Evolutionary conservation across 2,113 vertebrate species (phyloP).

Genomic region (Brachionichthys hirsutus): DNA sequence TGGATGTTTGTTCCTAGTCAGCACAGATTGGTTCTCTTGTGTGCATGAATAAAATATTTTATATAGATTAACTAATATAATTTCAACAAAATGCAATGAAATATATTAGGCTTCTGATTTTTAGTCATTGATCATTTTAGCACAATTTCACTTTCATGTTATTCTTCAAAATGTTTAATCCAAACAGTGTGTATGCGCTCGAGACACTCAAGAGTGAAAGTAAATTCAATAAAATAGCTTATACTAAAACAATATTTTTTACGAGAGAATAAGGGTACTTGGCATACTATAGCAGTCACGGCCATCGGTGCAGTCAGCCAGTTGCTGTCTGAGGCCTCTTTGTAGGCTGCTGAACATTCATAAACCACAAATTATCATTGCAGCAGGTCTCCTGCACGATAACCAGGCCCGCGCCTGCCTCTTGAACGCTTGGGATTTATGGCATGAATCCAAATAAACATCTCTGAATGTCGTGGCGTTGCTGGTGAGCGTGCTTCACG

Average conservation of each 20-base stretch:
- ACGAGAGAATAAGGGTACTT: constrained; percentile 42
- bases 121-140: too few relatives aligned
- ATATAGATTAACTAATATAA: too few relatives aligned
- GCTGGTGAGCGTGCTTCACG: constrained; percentile 58
- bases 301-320: constrained; percentile 76
- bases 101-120: too few relatives aligned
- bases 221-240: constrained; percentile 63
- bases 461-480: constrained; percentile 57
- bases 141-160: too few relatives aligned
- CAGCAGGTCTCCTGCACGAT: constrained; percentile 77
- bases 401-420: constrained; percentile 40
- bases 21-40: too few relatives aligned
- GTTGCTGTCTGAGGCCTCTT: constrained; percentile 85
- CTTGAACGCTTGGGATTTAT: constrained; percentile 73
- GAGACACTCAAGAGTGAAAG: constrained; percentile 15
- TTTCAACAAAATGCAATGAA: too few relatives aligned
- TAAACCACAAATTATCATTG: constrained; percentile 93
- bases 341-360: constrained; percentile 84
- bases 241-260: constrained; percentile 64
- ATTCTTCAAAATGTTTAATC: not conserved
- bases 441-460: constrained; percentile 88
- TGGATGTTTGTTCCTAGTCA: too few relatives aligned
- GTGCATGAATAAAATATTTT: too few relatives aligned
- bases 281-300: constrained; percentile 80
- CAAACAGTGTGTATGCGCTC: constrained; percentile 13